Base-by-base conservation (phyloP, 2,888 invertebrate species). In the Toxonevra muliebris region DNA sequence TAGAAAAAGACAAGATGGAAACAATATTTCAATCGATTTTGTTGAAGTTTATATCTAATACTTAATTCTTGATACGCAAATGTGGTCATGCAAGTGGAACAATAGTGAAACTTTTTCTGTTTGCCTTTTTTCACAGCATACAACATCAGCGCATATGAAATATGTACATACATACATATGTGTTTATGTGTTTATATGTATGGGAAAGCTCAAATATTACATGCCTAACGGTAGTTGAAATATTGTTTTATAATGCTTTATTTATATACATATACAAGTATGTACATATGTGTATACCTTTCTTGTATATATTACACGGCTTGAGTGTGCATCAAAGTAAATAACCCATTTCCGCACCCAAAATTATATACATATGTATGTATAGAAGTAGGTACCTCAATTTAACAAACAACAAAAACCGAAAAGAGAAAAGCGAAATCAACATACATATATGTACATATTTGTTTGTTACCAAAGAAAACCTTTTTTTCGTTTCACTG, bases 41-140 rank as follows among this genome's bases (percentile, higher is more conserved):
- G 45, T 48, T 57, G 61, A 48, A 54, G 61, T 61, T 66, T 57
- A 17, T 61, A 66, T 61, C 61, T 40, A 61, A 30, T 30, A 7
- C 30, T 30, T 30, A 30, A 30, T 30, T 30, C 30, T 30, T 53
- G 58, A 58, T 57, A 58, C 62, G 43, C 43, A 66, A 61, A 61
- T 57, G 54, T 50, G 68, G 65, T 65, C 59, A 59, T 59, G 65
- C 60, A 59, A 65, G 52, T 58, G 58, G 42, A 57, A 48, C 58
- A 58, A 17, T 48, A 17, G 43, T 52, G 50, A 55, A 59, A 63
- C 63, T 42, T 42, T 43, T 52, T 61, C 42, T 30, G 30, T 30
- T 30, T 30, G 2, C 30, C 2, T 30, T 30, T 30, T 30, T 30
- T 7, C 30, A 30, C 30, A 7, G 7, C 52, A 19, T 19, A 43